Percentiles rank a stretch among this genome's conserved stretches.
Evolutionary conservation across 2,888 invertebrate species (phyloP).

Genomic region (Zygaena filipendulae): DNA sequence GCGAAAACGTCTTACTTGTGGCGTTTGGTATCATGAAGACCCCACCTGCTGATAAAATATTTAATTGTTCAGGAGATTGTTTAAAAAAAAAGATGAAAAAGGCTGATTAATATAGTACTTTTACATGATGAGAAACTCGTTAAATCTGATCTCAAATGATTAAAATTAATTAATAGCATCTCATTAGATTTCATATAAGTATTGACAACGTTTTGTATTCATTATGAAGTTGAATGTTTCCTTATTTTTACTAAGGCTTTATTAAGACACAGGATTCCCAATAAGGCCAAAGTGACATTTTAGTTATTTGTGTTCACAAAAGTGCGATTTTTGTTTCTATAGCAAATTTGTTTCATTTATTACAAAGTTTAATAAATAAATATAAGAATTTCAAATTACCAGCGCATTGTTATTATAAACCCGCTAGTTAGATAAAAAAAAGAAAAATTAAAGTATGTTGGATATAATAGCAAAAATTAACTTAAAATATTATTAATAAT

Average conservation of each 20-base stretch:
- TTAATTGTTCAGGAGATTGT: slow-evolving; percentile 18
- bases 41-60: slow-evolving; percentile 17
- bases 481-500: too few species aligned
- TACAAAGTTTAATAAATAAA: slow-evolving; percentile 17
- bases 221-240: slow-evolving; percentile 9
- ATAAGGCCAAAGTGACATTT: slow-evolving; percentile 14
- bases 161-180: slow-evolving; percentile 10
- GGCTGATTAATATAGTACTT: slow-evolving; percentile 9
- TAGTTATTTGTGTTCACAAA: slow-evolving; percentile 18
- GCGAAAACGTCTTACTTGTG: slow-evolving; percentile 17
- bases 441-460: slow-evolving; percentile 13
- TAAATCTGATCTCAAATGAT: slow-evolving; percentile 7
- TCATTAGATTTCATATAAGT: slow-evolving; percentile 12
- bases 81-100: slow-evolving; percentile 14
- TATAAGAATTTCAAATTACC: slow-evolving; percentile 15
- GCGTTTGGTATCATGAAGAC: slow-evolving; percentile 19
- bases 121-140: slow-evolving; percentile 4
- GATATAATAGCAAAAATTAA: too few species aligned
- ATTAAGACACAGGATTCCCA: slow-evolving; percentile 17
- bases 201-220: slow-evolving; percentile 8
- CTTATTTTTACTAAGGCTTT: slow-evolving; percentile 17
- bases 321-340: slow-evolving; percentile 16
- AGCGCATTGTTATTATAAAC: slow-evolving; percentile 16
- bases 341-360: slow-evolving; percentile 14
- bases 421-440: slow-evolving; percentile 10